These are phyloP conservation scores for Microcebus tavaratra DNA, from an alignment of 2,113 vertebrate genomes.

Conservation along the genomic window DNA sequence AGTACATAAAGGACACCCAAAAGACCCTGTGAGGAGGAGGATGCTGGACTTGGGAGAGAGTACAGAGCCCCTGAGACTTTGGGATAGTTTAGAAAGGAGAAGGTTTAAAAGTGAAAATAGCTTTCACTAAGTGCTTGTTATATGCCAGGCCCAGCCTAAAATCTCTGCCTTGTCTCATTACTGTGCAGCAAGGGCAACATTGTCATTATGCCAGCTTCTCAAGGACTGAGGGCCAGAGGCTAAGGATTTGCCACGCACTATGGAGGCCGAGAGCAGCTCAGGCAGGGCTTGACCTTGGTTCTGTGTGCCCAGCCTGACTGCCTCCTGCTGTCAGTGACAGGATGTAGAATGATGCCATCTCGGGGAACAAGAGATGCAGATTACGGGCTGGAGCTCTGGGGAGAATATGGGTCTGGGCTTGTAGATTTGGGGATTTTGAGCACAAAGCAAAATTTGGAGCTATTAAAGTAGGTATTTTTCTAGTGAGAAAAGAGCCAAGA, in stretches of 20 bases:
- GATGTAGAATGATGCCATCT: background rate
- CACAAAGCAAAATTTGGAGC: background rate
- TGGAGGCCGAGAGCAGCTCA: background rate
- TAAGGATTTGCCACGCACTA: background rate
- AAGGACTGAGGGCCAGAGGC: background rate
- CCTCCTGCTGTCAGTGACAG: background rate
- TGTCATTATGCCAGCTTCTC: background rate
- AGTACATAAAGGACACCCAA: background rate
- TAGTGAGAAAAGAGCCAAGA: background rate
- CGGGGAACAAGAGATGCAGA: background rate
- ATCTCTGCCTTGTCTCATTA: background rate
- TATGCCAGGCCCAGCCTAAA: background rate
- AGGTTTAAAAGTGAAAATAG: background rate
- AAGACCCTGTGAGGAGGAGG: background rate
- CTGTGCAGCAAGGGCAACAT: background rate
- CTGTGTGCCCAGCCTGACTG: background rate
- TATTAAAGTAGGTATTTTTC: background rate
- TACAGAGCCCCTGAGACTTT: background rate
- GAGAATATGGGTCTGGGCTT: background rate
- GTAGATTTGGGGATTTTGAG: background rate
- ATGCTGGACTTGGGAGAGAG: background rate
- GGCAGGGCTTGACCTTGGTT: background rate
- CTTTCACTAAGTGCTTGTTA: background rate
- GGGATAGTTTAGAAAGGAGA: background rate
- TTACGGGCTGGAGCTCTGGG: background rate